These are phyloP conservation scores for Ctenoplectra terminalis DNA, from an alignment of 1,140 invertebrate species.

Conservation along the genomic window DNA sequence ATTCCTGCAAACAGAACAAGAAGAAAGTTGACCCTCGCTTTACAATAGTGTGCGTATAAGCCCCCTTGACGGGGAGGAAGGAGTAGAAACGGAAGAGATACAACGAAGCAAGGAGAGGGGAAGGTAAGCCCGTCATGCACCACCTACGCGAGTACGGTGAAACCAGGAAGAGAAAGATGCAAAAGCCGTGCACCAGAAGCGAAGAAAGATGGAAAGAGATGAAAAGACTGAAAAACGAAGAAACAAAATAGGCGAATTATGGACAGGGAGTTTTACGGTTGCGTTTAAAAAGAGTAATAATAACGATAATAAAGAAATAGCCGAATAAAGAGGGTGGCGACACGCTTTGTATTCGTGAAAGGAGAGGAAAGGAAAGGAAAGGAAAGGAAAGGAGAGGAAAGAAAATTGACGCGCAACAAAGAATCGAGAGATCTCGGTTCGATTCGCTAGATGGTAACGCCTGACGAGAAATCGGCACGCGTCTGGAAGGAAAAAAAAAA, in stretches of 20 bases:
- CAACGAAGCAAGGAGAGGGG: neutral
- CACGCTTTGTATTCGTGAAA: neutral
- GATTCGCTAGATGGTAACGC: constrained; percentile 14
- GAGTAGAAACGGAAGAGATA: constrained; percentile 8
- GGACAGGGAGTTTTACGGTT: neutral
- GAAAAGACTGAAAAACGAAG: too few relatives aligned
- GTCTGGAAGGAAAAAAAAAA: constrained; percentile 46
- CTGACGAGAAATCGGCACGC: constrained; percentile 40
- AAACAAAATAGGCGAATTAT: constrained; percentile 7
- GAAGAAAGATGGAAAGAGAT: neutral
- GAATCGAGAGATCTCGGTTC: neutral
- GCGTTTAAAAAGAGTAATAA: neutral
- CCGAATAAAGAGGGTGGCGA: neutral
- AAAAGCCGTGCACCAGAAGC: neutral
- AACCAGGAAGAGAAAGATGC: constrained; percentile 61
- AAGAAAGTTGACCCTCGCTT: constrained; percentile 45
- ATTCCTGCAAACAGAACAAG: constrained; percentile 5
- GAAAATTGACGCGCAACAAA: neutral
- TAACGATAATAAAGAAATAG: neutral
- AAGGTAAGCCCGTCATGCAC: constrained; percentile 35
- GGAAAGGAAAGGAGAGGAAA: neutral
- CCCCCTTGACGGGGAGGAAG: constrained; percentile 21
- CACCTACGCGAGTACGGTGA: constrained; percentile 50
- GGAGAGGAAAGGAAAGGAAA: too few relatives aligned
- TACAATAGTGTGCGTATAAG: neutral